These are phyloP conservation scores for Lucilia cuprina DNA, from an alignment of 1,140 invertebrate genomes.

Conservation along the genomic window DNA sequence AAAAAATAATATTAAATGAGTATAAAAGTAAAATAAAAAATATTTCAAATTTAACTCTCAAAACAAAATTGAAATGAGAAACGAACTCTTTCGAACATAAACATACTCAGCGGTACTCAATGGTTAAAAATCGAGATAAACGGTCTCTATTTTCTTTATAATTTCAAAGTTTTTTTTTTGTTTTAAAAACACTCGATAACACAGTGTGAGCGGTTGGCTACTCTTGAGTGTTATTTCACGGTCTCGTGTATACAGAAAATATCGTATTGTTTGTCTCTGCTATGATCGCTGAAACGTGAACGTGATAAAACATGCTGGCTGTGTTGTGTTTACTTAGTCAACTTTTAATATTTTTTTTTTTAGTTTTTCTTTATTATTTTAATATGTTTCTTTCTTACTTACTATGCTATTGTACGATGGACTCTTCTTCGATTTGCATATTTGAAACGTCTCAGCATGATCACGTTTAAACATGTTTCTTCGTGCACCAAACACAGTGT, in stretches of 20 bases:
- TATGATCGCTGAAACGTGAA: neutral
- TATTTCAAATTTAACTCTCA: neutral
- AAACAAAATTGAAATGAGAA: neutral
- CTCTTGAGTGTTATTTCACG: neutral
- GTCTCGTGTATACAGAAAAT: neutral
- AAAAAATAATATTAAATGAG: neutral
- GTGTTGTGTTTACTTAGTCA: neutral
- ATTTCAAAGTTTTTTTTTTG: too few species aligned
- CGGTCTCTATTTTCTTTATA: neutral
- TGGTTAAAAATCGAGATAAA: neutral
- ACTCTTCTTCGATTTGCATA: neutral
- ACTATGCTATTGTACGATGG: neutral
- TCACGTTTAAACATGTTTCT: neutral
- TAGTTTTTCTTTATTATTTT: neutral
- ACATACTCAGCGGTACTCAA: neutral
- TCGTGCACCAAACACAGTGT: constrained; percentile 16
- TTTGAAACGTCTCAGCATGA: neutral
- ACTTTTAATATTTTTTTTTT: neutral
- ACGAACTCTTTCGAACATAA: neutral
- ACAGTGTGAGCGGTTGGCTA: neutral
- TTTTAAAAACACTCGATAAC: too few species aligned
- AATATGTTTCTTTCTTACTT: neutral
- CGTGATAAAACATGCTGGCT: constrained; percentile 9
- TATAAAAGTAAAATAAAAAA: neutral
- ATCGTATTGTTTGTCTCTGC: neutral